A percentile compares a stretch with the other conserved stretches of the same genome.
These are phyloP conservation scores for Cephalopterus ornatus DNA, from an alignment of 2,113 vertebrate species.

Conservation along the genomic window DNA sequence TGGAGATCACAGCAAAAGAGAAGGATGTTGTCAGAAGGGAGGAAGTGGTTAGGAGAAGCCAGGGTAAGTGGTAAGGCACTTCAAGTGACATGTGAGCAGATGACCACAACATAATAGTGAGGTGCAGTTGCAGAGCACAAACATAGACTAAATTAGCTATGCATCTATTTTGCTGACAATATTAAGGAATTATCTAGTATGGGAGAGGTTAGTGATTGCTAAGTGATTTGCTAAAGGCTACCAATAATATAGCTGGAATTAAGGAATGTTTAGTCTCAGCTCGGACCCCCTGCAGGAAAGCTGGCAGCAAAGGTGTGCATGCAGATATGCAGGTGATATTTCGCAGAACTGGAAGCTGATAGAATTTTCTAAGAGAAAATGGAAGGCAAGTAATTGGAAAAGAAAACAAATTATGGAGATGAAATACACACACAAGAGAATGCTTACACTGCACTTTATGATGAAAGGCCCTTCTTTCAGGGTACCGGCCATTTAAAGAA, in stretches of 20 bases:
- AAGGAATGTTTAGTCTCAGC: not conserved
- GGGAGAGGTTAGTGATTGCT: not conserved
- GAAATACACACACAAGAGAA: not conserved
- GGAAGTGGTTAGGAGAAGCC: conserved; percentile 27
- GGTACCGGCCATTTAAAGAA: not conserved
- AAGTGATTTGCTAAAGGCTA: not conserved
- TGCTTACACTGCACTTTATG: not conserved
- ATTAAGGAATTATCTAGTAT: not conserved
- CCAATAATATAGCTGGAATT: not conserved
- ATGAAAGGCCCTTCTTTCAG: not conserved
- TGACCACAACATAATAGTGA: conserved; percentile 1
- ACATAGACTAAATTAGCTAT: not conserved
- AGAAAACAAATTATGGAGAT: not conserved
- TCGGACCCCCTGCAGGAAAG: not conserved
- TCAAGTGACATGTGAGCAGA: not conserved
- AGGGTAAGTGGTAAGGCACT: not conserved
- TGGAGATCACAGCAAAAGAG: not conserved
- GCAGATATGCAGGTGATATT: not conserved
- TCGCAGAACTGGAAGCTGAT: not conserved
- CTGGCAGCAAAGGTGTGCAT: not conserved
- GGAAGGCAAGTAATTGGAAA: not conserved
- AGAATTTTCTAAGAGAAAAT: not conserved
- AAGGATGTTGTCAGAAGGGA: not conserved
- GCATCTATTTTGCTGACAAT: not conserved
- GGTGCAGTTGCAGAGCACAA: not conserved